phyloP scores from a whole-genome alignment of 2,113 vertebrate species.

The Illadopsis cleaveri region DNA sequence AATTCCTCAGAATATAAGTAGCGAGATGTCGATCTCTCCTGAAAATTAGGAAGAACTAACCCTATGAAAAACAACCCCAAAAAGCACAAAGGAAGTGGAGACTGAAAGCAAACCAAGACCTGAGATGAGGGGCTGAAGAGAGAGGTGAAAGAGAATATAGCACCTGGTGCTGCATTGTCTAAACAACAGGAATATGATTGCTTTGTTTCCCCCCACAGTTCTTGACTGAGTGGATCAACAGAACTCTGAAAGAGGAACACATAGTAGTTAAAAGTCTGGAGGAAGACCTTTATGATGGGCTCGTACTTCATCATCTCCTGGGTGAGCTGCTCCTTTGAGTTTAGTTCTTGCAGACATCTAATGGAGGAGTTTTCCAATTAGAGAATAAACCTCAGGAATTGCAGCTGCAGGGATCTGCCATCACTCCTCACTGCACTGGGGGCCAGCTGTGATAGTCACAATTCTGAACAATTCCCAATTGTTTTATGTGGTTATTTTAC shows the following conservation, averaged over 20 bases:
- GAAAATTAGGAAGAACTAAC: neutral
- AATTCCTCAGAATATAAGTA: neutral
- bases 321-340: constrained; percentile 73
- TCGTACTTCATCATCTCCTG: constrained; percentile 92
- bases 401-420: neutral
- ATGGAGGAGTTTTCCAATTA: neutral
- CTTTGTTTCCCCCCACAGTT: constrained; percentile 65
- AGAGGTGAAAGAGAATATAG: neutral
- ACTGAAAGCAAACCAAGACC: neutral
- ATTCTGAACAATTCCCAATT: neutral
- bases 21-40: neutral
- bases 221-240: constrained; percentile 88
- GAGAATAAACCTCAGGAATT: neutral
- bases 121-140: neutral
- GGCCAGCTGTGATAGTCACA: neutral
- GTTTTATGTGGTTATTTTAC: neutral
- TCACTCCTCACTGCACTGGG: neutral
- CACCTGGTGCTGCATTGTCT: rapidly evolving
- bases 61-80: neutral
- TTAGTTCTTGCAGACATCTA: neutral
- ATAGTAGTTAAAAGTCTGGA: constrained; percentile 89
- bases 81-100: neutral
- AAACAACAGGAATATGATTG: neutral
- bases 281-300: constrained; percentile 91
- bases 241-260: constrained; percentile 82